These are phyloP conservation scores for Cloeon dipterum DNA, from an alignment of 2,888 invertebrate species.

Conservation along the genomic window DNA sequence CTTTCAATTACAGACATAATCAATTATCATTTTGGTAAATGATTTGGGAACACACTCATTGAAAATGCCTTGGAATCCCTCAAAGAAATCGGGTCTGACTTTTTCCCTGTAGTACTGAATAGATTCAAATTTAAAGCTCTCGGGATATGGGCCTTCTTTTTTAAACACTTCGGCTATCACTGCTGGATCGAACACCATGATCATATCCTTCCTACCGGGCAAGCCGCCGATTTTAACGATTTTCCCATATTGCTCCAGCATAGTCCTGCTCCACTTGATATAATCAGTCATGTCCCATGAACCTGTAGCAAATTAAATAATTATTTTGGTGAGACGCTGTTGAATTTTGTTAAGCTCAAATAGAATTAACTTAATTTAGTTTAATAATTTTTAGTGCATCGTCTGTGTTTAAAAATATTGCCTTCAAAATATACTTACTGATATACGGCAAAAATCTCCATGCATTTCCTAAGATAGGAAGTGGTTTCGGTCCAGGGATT, in stretches of 20 bases:
- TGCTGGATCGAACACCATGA: constrained; percentile 6
- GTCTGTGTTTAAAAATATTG: no score
- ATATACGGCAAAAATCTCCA: no score
- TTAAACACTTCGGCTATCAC: constrained; percentile 12
- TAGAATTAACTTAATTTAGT: no score
- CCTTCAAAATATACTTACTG: no score
- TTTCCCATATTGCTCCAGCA: constrained; percentile 5
- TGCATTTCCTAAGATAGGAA: no score
- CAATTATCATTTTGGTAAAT: no score
- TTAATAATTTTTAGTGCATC: no score
- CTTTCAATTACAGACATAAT: constrained; percentile 13
- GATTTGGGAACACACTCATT: constrained; percentile 10
- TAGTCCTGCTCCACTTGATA: background rate
- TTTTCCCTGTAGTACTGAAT: constrained; percentile 17
- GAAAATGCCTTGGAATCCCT: constrained; percentile 17
- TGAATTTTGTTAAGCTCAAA: no score
- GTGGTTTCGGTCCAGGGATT: no score
- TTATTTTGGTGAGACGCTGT: no score
- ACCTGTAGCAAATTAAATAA: no score
- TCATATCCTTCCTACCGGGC: constrained; percentile 2
- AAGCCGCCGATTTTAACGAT: constrained; percentile 3
- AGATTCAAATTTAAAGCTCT: constrained; percentile 19
- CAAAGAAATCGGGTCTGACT: constrained; percentile 12
- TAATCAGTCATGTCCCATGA: background rate
- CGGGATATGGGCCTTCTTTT: constrained; percentile 19